These are phyloP conservation scores for Rousettus madagascariensis DNA, from an alignment of 2,797 vertebrate genomes.

Conservation along the genomic window DNA sequence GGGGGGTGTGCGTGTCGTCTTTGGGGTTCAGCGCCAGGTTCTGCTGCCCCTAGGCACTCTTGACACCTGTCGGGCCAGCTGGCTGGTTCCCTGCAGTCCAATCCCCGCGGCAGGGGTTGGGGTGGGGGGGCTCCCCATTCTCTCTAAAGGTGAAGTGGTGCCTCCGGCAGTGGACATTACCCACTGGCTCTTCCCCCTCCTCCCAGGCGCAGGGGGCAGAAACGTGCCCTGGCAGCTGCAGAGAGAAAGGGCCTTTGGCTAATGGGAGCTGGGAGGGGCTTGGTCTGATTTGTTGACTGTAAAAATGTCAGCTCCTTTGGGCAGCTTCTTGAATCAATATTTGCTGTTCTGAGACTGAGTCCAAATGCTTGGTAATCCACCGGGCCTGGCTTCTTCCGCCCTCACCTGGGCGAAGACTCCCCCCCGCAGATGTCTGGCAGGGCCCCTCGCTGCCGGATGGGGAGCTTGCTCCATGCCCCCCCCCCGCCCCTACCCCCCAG, in stretches of 20 bases:
- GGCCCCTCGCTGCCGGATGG: not conserved
- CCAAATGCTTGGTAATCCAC: conserved; percentile 69
- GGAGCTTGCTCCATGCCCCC: not conserved
- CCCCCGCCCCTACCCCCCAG: too few relatives aligned
- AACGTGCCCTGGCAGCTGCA: not conserved
- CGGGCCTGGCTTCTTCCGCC: conserved; percentile 50
- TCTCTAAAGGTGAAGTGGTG: conserved; percentile 29
- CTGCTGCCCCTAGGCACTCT: not conserved
- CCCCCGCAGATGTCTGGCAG: conserved; percentile 18
- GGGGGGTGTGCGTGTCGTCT: not conserved
- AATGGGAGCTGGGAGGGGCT: not conserved
- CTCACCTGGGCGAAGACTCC: conserved; percentile 50
- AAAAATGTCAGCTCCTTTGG: conserved; percentile 78
- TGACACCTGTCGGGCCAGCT: conserved; percentile 8
- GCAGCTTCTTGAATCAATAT: conserved; percentile 80
- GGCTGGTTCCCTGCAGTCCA: not conserved
- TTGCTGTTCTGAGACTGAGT: conserved; percentile 77
- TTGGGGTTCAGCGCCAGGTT: not conserved
- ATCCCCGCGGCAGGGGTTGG: not conserved
- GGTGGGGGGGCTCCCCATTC: not conserved
- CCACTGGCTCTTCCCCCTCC: conserved; percentile 45
- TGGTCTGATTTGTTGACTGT: conserved; percentile 73
- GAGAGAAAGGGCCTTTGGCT: conserved; percentile 54
- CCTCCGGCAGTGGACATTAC: conserved; percentile 44
- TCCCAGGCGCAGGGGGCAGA: conserved; percentile 6